Base-by-base conservation (phyloP, 2,888 invertebrate genomes). In the Epiperipatus broadwayi region DNA sequence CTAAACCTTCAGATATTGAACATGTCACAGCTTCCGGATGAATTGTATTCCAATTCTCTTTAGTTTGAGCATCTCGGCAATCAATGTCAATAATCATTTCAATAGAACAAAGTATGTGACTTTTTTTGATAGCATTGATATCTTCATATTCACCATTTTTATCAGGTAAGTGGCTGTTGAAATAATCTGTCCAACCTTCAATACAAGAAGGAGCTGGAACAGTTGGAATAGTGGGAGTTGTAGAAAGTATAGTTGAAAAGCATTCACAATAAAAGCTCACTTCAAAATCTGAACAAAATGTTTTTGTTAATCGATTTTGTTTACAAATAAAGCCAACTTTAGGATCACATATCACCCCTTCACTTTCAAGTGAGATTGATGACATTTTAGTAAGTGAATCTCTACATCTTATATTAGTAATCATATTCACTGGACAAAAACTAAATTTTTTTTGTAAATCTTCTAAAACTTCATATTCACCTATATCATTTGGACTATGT, bases 271-370 rank as follows among this genome's bases (percentile, higher is more conserved):
- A 32, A 18, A 16, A n/a, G n/a, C 51, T 48, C 35, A 55, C 48
- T 46, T 52, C 50, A 46, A 53, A 56, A 43, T 56, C 53, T 12
- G 43, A 41, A 42, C 56, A 56, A 4, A 19, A 14, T 10, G 39
- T 39, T 1, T 35, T 27, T 8, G 35, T 31, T 3, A 16, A 15
- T 7, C 45, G 43, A 4, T 37, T 21, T 5, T 39, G 33, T n/a
- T 39, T 40, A 35, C 48, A 48, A 5, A 39, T 16, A 8, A 48
- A 21, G 15, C 48, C 48, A 4, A 35, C 32, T 15, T 43, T 27
- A 8, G 45, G 18, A 30, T 46, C 41, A 20, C 48, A 48, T 1
- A 41, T 18, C 1, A 47, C 44, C 18, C 42, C 44, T 21, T n/a
- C 8, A 29, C n/a, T n/a, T n/a, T n/a, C n/a, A n/a, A n/a, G n/a